A percentile compares a stretch with the other conserved stretches of the same genome.
Evolutionary conservation across 2,888 invertebrate species (phyloP).

Genomic region (Orgyia antiqua): DNA sequence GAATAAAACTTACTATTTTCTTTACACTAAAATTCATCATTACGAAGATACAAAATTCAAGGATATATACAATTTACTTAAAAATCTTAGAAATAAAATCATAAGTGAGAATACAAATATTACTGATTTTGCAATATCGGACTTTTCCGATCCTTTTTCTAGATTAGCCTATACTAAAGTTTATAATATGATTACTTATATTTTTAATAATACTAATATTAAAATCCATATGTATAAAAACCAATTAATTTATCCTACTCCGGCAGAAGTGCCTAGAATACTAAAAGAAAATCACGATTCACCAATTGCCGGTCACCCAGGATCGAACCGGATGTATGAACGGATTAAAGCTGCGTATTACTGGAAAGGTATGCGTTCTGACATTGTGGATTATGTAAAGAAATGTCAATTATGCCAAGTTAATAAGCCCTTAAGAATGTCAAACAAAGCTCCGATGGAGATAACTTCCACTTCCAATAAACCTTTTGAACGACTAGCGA

Average conservation of each 20-base stretch:
- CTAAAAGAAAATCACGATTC: conserved; percentile 5
- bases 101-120: too few relatives aligned
- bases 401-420: not conserved
- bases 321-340: conserved; percentile 3
- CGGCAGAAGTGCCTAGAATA: conserved; percentile 1
- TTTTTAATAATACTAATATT: conserved; percentile 4
- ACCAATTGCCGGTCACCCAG: conserved; percentile 6
- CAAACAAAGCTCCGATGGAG: not conserved
- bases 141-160: too few relatives aligned
- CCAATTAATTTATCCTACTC: not conserved
- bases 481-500: too few relatives aligned
- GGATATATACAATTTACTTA: too few relatives aligned
- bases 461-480: conserved; percentile 9
- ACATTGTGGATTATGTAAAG: not conserved
- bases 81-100: too few relatives aligned
- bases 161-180: not conserved
- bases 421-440: not conserved
- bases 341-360: conserved; percentile 5
- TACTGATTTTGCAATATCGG: too few relatives aligned
- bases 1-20: too few relatives aligned
- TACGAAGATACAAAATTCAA: too few relatives aligned
- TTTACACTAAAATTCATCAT: too few relatives aligned
- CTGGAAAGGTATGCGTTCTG: conserved; percentile 8
- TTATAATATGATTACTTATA: conserved; percentile 2
- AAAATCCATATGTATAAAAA: too few relatives aligned